Evolutionary conservation across 2,113 vertebrate species (phyloP).

Genomic region (Sinocyclocheilus anshuiensis): DNA sequence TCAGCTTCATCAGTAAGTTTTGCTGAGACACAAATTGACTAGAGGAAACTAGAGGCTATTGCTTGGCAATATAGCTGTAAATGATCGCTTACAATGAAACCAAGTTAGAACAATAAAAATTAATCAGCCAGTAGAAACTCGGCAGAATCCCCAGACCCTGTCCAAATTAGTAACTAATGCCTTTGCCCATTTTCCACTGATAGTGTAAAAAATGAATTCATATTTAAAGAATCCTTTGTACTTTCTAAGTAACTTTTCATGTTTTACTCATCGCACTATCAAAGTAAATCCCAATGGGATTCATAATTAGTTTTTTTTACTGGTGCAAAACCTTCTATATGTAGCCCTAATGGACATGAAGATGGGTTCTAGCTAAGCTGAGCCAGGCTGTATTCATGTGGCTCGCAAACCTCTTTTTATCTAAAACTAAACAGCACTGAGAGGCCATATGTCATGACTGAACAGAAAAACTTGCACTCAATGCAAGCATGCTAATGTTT

Average conservation of each 20-base stretch:
- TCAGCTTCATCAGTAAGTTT: neutral
- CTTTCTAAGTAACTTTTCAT: neutral
- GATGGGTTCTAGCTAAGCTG: neutral
- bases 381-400: neutral
- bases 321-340: slow-evolving; percentile 4
- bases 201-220: neutral
- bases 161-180: neutral
- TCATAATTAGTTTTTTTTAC: neutral
- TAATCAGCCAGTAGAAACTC: neutral
- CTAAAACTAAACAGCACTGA: neutral
- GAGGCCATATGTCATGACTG: neutral
- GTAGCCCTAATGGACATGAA: neutral
- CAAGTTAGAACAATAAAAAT: neutral
- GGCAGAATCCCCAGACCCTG: neutral
- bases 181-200: neutral
- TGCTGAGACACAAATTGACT: neutral
- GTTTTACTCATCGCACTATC: neutral
- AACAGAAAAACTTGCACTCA: neutral
- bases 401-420: neutral
- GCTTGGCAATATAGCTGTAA: neutral
- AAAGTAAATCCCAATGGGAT: neutral
- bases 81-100: neutral
- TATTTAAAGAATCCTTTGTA: neutral
- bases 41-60: neutral
- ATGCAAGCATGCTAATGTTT: neutral